Conservation (phyloP, 2,113 vertebrate genomes). For the Psettodes erumei region DNA sequence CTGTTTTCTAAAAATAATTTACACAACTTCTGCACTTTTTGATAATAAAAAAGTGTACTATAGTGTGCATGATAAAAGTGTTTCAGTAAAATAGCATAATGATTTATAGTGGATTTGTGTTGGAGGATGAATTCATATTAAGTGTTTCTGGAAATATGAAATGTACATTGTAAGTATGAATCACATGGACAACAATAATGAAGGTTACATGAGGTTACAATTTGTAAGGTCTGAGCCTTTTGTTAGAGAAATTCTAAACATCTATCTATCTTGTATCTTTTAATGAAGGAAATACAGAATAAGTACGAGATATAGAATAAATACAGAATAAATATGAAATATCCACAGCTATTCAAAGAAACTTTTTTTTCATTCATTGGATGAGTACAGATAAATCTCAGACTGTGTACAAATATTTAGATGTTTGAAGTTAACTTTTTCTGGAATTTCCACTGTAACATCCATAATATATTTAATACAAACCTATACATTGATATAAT, state of each 20-base stretch:
- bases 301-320: no score
- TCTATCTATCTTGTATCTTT: no score
- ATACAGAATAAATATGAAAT: no score
- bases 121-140: background rate
- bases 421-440: background rate
- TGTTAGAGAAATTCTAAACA: background rate
- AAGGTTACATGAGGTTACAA: background rate
- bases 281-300: background rate
- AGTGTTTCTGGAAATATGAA: background rate
- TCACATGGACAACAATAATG: background rate
- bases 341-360: background rate
- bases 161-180: no score
- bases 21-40: background rate
- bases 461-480: background rate
- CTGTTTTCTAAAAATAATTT: background rate
- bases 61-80: background rate
- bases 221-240: background rate
- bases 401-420: background rate
- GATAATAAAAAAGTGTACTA: background rate
- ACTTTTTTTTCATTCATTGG: background rate
- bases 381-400: background rate
- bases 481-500: background rate
- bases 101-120: background rate
- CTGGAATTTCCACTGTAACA: background rate
- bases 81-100: background rate